Base-by-base conservation (phyloP, 2,888 invertebrate species). In the Chloroclysta siterata region DNA sequence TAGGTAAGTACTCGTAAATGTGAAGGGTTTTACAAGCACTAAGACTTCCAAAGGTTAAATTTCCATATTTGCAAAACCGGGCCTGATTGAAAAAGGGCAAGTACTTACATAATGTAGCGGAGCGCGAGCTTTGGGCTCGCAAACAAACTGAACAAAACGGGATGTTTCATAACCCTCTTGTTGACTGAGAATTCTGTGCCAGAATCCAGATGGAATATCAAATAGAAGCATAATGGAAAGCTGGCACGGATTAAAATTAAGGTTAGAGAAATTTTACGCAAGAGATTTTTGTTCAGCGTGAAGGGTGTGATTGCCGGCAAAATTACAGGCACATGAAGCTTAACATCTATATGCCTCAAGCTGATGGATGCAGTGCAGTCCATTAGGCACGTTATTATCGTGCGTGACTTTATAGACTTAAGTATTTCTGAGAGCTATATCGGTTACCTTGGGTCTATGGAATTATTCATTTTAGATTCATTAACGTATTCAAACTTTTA, bases 21-120 rank as follows among this genome's bases (percentile, higher is more conserved):
- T 39, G 36, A 11, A 39, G 36, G 5, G 36, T 1, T 39, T 10
- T 39, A 39, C 11, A 44, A 15, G 29, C 42, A 22, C 36, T 5
- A 36, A 60, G 51, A 51, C 14, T 52, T 55, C 44, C 29, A 66
- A 69, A 69, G 67, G 67, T 66, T 60, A 61, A 52, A 66, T 71
- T 63, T 66, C 53, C 68, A 66, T 68, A 63, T 66, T 61, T 60
- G 57, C 55, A 8, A 53, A 65, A 54, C 54, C 53, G 39, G 51
- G 46, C 44, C 15, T 52, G 48, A 65, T 60, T 60, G 63, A 65
- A 69, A 61, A 64, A 63, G 36, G 59, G 47, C 64, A 66, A 58
- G 60, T 59, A 65, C 66, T 69, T 65, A 59, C 60, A 65, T 66
- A 63, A 64, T 48, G 29, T 39, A 14, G 39, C 42, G 57, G 47